phyloP scores from a whole-genome alignment of 2,888 invertebrate genomes.

The Platycheirus albimanus region DNA sequence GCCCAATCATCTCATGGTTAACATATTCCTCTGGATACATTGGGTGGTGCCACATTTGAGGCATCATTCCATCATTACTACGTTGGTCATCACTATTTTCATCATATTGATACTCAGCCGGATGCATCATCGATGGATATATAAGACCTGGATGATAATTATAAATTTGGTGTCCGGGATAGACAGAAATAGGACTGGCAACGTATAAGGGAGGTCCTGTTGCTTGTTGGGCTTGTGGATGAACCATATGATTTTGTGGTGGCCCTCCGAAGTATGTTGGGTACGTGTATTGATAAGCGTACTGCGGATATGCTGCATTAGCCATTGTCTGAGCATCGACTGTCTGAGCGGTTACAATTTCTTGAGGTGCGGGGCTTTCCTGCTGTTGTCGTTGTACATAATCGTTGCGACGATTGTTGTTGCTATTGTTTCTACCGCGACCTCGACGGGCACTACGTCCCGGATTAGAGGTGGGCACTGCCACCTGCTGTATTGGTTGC shows the following conservation, averaged over 20 bases:
- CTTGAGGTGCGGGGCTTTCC: slow-evolving; percentile 66
- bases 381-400: slow-evolving; percentile 79
- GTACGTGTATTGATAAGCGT: slow-evolving; percentile 78
- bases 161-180: slow-evolving; percentile 78
- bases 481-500: slow-evolving; percentile 78
- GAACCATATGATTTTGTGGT: slow-evolving; percentile 78
- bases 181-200: slow-evolving; percentile 78
- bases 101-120: slow-evolving; percentile 80
- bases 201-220: slow-evolving; percentile 80
- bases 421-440: slow-evolving; percentile 79
- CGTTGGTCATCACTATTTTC: slow-evolving; percentile 79
- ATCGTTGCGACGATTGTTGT: slow-evolving; percentile 78
- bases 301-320: slow-evolving; percentile 76
- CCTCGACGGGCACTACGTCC: slow-evolving; percentile 78
- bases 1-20: slow-evolving; percentile 69
- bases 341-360: slow-evolving; percentile 68
- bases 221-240: slow-evolving; percentile 81
- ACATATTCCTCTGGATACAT: slow-evolving; percentile 81
- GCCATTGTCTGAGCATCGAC: slow-evolving; percentile 76
- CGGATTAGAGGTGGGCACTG: slow-evolving; percentile 73
- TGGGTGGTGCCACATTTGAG: slow-evolving; percentile 80
- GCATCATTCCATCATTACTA: slow-evolving; percentile 75
- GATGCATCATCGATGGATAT: slow-evolving; percentile 78
- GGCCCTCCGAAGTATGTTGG: slow-evolving; percentile 77
- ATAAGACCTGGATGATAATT: slow-evolving; percentile 78